phyloP scores from a whole-genome alignment of 2,113 vertebrate genomes.

The Pongo abelii region DNA sequence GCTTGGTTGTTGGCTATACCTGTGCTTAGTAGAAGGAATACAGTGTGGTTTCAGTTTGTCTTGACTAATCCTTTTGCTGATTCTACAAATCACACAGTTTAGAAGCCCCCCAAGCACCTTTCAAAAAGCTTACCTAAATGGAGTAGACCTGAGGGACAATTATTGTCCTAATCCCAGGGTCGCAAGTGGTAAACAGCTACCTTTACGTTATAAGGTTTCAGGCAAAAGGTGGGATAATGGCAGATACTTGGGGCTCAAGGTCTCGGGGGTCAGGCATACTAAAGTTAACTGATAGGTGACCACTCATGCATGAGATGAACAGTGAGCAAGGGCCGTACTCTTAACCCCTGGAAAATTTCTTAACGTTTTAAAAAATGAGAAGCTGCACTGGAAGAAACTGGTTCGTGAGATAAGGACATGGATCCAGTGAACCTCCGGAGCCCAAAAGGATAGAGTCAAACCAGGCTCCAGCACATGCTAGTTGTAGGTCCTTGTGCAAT shows the following conservation, averaged over 20 bases:
- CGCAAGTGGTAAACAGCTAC: not conserved
- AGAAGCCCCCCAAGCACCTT: not conserved
- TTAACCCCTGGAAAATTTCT: not conserved
- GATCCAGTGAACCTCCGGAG: not conserved
- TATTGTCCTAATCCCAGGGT: not conserved
- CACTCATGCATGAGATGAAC: not conserved
- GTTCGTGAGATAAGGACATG: not conserved
- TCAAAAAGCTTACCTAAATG: not conserved
- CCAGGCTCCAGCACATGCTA: not conserved
- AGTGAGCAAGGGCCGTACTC: not conserved
- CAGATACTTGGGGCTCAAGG: not conserved
- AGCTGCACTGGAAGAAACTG: not conserved
- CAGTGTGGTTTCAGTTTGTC: not conserved
- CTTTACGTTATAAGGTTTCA: not conserved
- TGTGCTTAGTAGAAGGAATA: not conserved
- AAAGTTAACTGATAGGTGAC: not conserved
- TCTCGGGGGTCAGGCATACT: not conserved
- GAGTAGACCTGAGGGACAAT: not conserved
- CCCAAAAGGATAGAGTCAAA: not conserved
- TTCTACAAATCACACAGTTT: not conserved
- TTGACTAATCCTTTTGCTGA: not conserved
- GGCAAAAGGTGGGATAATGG: not conserved
- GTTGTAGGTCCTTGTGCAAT: not conserved
- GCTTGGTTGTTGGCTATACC: not conserved
- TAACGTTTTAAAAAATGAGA: not conserved